Conservation (phyloP, 2,797 vertebrate species). For the Macropus fuliginosus region DNA sequence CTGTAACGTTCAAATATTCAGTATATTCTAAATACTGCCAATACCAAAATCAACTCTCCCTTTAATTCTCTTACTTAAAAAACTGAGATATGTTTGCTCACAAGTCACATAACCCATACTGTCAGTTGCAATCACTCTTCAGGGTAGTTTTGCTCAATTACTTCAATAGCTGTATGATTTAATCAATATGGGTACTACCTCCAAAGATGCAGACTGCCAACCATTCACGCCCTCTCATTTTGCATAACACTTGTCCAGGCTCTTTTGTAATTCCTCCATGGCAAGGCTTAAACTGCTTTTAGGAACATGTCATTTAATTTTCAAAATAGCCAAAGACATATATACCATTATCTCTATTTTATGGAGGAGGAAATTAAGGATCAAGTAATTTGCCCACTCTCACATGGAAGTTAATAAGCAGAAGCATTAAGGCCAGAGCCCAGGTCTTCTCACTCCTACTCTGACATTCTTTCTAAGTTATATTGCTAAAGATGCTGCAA, state of each 20-base stretch:
- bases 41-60: not conserved
- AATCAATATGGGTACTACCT: not conserved
- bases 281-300: not conserved
- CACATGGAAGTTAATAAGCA: not conserved
- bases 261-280: not conserved
- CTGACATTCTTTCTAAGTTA: not conserved
- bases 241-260: no score
- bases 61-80: not conserved
- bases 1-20: not conserved
- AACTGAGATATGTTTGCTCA: not conserved
- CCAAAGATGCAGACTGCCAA: not conserved
- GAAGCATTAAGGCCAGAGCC: not conserved
- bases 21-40: not conserved
- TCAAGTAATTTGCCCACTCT: not conserved
- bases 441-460: not conserved
- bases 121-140: not conserved
- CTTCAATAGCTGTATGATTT: not conserved
- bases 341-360: not conserved
- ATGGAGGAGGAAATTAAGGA: no score
- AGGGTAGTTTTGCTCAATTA: not conserved
- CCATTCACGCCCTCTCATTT: not conserved
- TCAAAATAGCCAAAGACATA: not conserved
- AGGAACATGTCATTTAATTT: not conserved
- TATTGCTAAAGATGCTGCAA: not conserved
- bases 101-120: not conserved